A percentile compares a stretch with the other conserved stretches of the same genome.
Evolutionary conservation across 2,797 vertebrate species (phyloP).

Genomic region (Pangasius krempfi): DNA sequence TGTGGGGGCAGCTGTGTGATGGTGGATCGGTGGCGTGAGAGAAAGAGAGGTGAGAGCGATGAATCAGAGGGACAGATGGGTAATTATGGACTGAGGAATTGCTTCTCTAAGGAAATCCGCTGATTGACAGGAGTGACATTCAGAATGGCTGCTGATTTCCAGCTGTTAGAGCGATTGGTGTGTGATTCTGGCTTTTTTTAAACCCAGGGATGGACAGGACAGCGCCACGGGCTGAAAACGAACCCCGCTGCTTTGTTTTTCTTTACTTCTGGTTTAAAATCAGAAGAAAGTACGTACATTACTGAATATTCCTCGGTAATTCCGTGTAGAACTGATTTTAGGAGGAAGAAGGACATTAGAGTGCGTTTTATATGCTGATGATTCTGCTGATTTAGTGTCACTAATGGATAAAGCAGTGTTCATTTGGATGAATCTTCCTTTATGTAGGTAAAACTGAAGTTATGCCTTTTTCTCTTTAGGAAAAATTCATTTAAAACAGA

Average conservation of each 20-base stretch:
- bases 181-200: constrained; percentile 5
- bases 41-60: constrained; percentile 27
- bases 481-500: neutral
- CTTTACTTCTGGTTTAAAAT: neutral
- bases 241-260: neutral
- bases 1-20: neutral
- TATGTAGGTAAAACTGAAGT: neutral
- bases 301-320: neutral
- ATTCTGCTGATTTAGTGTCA: neutral
- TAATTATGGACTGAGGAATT: constrained; percentile 37
- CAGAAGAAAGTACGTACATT: neutral
- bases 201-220: neutral
- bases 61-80: constrained; percentile 39
- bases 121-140: constrained; percentile 49
- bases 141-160: constrained; percentile 33
- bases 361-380: no score
- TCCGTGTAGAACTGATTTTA: neutral
- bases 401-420: neutral
- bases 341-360: neutral
- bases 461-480: neutral
- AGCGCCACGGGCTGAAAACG: neutral
- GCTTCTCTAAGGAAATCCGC: constrained; percentile 26
- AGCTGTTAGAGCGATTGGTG: constrained; percentile 24
- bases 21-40: neutral
- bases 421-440: neutral